phyloP scores from a whole-genome alignment of 1,140 invertebrate species.

The Drosophila miranda region DNA sequence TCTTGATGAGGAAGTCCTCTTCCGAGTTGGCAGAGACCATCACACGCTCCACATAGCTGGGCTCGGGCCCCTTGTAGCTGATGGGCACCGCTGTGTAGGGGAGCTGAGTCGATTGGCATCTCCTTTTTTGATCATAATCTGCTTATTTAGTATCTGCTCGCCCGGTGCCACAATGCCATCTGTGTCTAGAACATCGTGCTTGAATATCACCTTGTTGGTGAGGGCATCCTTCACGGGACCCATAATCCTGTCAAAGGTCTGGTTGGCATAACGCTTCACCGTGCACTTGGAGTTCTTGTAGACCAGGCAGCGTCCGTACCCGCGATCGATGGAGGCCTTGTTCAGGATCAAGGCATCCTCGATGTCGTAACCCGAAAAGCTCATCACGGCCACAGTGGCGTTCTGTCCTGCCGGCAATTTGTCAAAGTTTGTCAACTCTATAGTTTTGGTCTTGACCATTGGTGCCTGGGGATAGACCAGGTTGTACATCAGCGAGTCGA shows the following conservation, averaged over 20 bases:
- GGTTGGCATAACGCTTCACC: constrained; percentile 96
- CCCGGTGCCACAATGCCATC: constrained; percentile 97
- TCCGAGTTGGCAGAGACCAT: constrained; percentile 97
- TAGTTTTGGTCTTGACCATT: constrained; percentile 96
- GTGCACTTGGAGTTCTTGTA: constrained; percentile 95
- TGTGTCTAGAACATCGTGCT: constrained; percentile 92
- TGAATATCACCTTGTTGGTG: constrained; percentile 91
- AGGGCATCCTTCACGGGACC: constrained; percentile 92
- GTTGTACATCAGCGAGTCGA: constrained; percentile 98
- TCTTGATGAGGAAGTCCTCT: constrained; percentile 95
- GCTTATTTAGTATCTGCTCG: constrained; percentile 90
- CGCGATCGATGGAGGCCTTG: constrained; percentile 97
- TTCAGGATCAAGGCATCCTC: constrained; percentile 99
- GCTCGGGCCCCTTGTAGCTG: constrained; percentile 90
- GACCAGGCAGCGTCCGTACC: constrained; percentile 92
- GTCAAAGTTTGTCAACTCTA: constrained; percentile 97
- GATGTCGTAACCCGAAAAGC: constrained; percentile 99
- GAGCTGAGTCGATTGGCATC: constrained; percentile 84
- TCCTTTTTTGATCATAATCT: constrained; percentile 95
- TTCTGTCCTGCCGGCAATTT: constrained; percentile 99
- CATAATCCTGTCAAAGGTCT: constrained; percentile 95
- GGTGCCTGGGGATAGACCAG: constrained; percentile 96
- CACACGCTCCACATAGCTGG: constrained; percentile 97
- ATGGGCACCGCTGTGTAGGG: constrained; percentile 84
- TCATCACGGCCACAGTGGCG: constrained; percentile 99